Base-by-base conservation (phyloP, 1,140 invertebrate species). In the Bemisia tabaci region DNA sequence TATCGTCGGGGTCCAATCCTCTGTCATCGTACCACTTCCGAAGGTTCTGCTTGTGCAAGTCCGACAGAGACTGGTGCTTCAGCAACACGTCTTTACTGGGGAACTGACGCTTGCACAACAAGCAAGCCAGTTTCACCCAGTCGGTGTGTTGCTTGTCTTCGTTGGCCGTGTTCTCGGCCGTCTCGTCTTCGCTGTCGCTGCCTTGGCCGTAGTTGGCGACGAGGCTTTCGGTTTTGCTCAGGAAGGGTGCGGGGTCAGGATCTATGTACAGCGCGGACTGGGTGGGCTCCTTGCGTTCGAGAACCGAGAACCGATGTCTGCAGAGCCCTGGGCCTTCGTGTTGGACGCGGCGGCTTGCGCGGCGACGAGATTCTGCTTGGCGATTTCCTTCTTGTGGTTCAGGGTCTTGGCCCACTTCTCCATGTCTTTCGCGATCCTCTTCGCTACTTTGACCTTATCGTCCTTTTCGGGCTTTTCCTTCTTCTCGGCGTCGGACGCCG, bases 341-440 rank as follows among this genome's bases (percentile, higher is more conserved):
- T 65, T 61, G 12, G 68, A 65, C 12, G 71, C 64, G 12, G 78
- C 76, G 0, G 78, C 74, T 69, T 82, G 79, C 65, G 84, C 80
- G 67, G 81, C 80, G 17, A 81, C 82, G 75, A 83, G 80, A 68
- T 82, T 85, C 62, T 82, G 83, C 69, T 86, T 85, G 26, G 87
- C 84, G 68, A 84, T 88, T 72, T 97, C 94, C 78, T 98, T 98
- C 79, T 95, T 94, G 74, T 97, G 94, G 78, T 98, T 98, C 64
- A 97, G 79, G 5, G 92, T 94, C 75, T 97, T 95, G 0, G 96
- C 96, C 97, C 97, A 99, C 73, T 88, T 87, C 72, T 93, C 91
- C 92, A 95, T 95, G 73, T 95, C 84, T 81, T 97, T 97, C 0
- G 94, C 95, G 72, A 98, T 97, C 78, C 97, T 96, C 75, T 97